phyloP scores from a whole-genome alignment of 2,797 vertebrate genomes.

The Alauda arvensis region DNA sequence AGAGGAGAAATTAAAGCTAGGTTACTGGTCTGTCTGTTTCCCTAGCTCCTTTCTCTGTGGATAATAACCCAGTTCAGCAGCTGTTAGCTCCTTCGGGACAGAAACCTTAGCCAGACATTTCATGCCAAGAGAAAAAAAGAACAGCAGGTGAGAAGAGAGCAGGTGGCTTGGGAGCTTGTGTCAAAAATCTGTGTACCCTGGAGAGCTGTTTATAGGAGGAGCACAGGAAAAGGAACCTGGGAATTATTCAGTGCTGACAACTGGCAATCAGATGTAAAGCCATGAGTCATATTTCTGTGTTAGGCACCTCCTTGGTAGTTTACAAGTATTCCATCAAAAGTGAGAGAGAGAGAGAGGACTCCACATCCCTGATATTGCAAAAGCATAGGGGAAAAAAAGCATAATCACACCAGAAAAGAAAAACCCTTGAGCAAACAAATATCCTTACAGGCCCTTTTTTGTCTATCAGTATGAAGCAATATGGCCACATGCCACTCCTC shows the following conservation, averaged over 20 bases:
- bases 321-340: not conserved
- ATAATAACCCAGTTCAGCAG: slow-evolving; percentile 7
- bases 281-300: not conserved
- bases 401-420: not conserved
- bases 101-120: slow-evolving; percentile 12
- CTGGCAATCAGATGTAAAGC: not conserved
- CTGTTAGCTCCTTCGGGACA: not conserved
- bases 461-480: not conserved
- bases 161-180: not conserved
- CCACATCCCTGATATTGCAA: not conserved
- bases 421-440: not conserved
- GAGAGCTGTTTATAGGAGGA: not conserved
- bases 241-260: not conserved
- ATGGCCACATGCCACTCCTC: not conserved
- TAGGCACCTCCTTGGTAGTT: not conserved
- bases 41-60: not conserved
- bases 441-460: not conserved
- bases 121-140: not conserved
- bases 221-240: not conserved
- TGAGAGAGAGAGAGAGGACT: not conserved
- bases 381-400: not conserved
- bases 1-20: not conserved
- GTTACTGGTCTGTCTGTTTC: not conserved
- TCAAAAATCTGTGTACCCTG: not conserved
- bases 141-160: slow-evolving; percentile 17